Conservation (phyloP, 2,888 invertebrate genomes). For the Geophilus truncorum region DNA sequence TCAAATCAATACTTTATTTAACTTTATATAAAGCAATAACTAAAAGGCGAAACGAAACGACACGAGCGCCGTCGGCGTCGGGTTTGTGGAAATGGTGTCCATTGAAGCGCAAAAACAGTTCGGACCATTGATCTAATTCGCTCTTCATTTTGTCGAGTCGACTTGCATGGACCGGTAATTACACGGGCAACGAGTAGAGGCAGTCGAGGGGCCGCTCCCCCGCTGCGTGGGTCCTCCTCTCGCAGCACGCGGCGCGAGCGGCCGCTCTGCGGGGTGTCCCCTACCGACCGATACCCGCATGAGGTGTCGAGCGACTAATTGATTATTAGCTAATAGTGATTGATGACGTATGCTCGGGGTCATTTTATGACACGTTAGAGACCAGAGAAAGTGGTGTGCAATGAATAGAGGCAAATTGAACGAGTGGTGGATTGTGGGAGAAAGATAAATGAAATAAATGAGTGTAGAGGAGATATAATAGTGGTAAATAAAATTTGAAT, state of each 20-base stretch:
- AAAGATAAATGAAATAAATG: no score
- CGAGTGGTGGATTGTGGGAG: no score
- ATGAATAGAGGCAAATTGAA: no score
- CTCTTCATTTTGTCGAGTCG: neutral
- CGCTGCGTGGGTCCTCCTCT: slow-evolving; percentile 10
- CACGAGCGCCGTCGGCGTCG: no score
- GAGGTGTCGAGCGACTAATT: neutral
- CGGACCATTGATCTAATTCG: slow-evolving; percentile 5
- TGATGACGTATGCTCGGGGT: neutral
- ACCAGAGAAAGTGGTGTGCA: no score
- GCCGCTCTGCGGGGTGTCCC: neutral
- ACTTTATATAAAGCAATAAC: no score
- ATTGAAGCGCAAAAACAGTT: neutral
- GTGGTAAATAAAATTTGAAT: no score
- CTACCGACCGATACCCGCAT: neutral
- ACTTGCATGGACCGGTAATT: neutral
- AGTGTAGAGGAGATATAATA: no score
- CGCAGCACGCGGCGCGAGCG: slow-evolving; percentile 4
- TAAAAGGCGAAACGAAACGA: no score
- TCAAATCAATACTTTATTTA: no score
- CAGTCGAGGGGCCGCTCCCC: neutral
- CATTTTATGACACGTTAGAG: neutral
- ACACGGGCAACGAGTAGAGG: neutral
- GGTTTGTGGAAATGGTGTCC: neutral
- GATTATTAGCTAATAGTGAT: slow-evolving; percentile 4